A percentile compares a stretch with the other conserved stretches of the same genome.
These are phyloP conservation scores for Sorex maritimensis DNA, from an alignment of 2,797 vertebrate species.

Conservation along the genomic window DNA sequence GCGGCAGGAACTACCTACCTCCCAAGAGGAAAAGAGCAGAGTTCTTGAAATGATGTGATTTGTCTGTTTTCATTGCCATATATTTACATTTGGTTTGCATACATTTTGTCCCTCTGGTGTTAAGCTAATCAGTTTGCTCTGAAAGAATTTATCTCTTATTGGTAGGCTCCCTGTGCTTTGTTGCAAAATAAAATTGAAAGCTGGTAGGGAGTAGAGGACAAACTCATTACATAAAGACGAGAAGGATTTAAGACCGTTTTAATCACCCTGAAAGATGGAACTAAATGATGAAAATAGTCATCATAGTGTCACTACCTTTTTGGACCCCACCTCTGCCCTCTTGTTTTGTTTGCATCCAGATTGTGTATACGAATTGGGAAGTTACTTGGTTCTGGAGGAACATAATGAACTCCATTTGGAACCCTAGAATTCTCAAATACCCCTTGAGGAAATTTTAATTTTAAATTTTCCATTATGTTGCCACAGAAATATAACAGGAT, in stretches of 20 bases:
- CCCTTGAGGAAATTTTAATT: too few relatives aligned
- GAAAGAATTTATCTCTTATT: conserved; percentile 61
- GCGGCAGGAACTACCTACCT: background rate
- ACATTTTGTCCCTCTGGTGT: conserved; percentile 10
- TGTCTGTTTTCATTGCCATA: conserved; percentile 55
- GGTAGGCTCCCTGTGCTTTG: conserved; percentile 58
- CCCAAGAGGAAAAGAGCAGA: background rate
- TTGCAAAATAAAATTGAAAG: conserved; percentile 79
- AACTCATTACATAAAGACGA: background rate
- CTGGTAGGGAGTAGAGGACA: conserved; percentile 35
- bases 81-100: conserved; percentile 68
- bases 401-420: conserved; percentile 7
- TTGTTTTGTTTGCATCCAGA: background rate
- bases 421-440: background rate
- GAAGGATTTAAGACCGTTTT: conserved; percentile 36
- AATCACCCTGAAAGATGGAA: conserved; percentile 56
- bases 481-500: too few relatives aligned
- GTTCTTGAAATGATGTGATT: conserved; percentile 46
- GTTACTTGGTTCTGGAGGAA: background rate
- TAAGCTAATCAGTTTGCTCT: conserved; percentile 73
- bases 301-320: background rate
- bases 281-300: background rate
- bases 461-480: too few relatives aligned
- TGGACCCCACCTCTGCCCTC: background rate
- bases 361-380: background rate